Base-by-base conservation (phyloP, 2,113 vertebrate genomes). In the Sitta europaea region DNA sequence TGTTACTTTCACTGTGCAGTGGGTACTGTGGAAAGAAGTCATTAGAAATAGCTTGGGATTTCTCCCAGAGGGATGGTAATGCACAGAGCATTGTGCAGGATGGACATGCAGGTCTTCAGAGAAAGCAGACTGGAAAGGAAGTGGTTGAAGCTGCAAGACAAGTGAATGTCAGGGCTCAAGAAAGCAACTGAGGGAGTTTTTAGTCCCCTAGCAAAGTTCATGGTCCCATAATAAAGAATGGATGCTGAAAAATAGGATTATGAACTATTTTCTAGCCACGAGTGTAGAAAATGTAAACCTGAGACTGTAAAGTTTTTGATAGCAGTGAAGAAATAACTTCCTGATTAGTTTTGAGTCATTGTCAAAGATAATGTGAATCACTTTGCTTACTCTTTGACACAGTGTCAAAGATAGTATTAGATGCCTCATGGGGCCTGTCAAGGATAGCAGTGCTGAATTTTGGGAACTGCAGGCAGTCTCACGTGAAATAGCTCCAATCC, bases 131-230 rank as follows among this genome's bases (percentile, higher is more conserved):
- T 48, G 18, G 22, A n/a, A 63, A 55, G 33, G 48, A 55, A 40
- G 5, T 38, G n/a, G 25, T 11, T 70, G 51, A 59, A 70, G 9
- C 3, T 51, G 24, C 36, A 4, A 1, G 0, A 35, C 38, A 22
- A 2, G 4, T 24, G 45, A 5, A 6, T 75, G 22, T 57, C 4
- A 7, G 14, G 28, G 36, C 28, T 71, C 43, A 42, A 27, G 20
- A 22, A 29, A 57, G 40, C 11, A 61, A 1, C 3, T 11, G 21
- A 75, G 42, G 5, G n/a, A 8, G 4, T 33, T 65, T 17, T 38
- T 51, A 62, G 40, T 63, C 19, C 29, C 15, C 14, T 70, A 11
- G 31, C 45, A 36, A 57, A 53, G 40, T 23, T 71, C 27, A 22
- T 45, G 21, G 14, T 19, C 7, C 38, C 18, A 5, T 43, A n/a